Evolutionary conservation across 2,888 invertebrate genomes (phyloP), one percentile per base, ranked within the genome.

Genomic region (Pachymerium ferrugineum): DNA sequence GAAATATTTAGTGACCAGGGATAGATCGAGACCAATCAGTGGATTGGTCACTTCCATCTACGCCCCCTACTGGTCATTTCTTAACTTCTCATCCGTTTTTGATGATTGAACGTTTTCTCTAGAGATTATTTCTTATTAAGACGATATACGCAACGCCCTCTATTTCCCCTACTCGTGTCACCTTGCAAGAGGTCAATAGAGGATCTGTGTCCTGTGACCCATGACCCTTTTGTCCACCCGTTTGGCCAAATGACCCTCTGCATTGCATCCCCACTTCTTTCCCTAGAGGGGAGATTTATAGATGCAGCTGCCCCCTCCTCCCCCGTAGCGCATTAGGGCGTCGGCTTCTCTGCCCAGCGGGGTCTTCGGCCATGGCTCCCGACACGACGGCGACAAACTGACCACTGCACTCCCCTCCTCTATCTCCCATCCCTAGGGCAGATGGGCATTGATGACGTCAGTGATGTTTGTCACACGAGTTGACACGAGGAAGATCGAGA

Each of bases 291-390:
- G 62, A 62, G 62, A 62, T 62, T 62, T 62, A 62, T 62, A 62
- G 62, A 62, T 28, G 62, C 62, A 62, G 62, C 62, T 62, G 62
- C 62, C 62, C 62, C 62, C 62, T 62, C 62, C 62, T 62, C 62
- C 62, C 62, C 62, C 62, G 62, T 62, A 62, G 62, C 62, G 62
- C 62, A 62, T 62, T 62, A 62, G 62, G 62, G 62, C 62, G 62
- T 62, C 62, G 62, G 62, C 62, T 62, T 62, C 62, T 62, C 62
- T 62, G 62, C 62, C 62, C 62, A 62, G 62, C 62, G 62, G 62
- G 62, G 62, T 62, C 62, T 62, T 62, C 62, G 62, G 62, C 62
- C 62, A 62, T 62, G 62, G 62, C 62, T 62, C 62, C 62, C 62
- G 62, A 62, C 62, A 62, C n/a, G 62, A 62, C 62, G 62, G 62